phyloP scores from a whole-genome alignment of 2,113 vertebrate genomes.

The Aythya baeri region DNA sequence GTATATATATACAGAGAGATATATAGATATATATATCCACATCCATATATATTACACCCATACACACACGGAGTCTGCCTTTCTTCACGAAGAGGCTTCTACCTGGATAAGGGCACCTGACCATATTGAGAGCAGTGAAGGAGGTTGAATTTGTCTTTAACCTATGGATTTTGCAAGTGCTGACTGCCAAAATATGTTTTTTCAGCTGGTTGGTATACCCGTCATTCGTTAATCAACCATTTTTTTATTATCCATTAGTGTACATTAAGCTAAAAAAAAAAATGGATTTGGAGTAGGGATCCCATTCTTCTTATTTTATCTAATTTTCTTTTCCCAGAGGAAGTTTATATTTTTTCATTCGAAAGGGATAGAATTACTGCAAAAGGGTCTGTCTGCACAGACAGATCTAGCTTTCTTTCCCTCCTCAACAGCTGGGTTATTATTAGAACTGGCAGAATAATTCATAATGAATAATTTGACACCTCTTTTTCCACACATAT shows the following conservation, averaged over 20 bases:
- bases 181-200: conserved; percentile 55
- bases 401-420: conserved; percentile 21
- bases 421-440: conserved; percentile 47
- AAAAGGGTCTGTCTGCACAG: conserved; percentile 35
- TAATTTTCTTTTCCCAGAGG: conserved; percentile 66
- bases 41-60: background rate
- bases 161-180: conserved; percentile 34
- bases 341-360: conserved; percentile 57
- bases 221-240: conserved; percentile 51
- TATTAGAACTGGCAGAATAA: conserved; percentile 68
- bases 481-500: conserved; percentile 44
- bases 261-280: conserved; percentile 59
- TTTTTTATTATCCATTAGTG: conserved; percentile 72
- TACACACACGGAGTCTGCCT: background rate
- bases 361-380: conserved; percentile 58
- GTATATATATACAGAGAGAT: too few species aligned
- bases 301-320: conserved; percentile 67
- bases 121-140: background rate
- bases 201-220: background rate
- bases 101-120: background rate
- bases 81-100: background rate
- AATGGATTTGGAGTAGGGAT: conserved; percentile 42
- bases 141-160: conserved; percentile 47
- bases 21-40: background rate
- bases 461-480: conserved; percentile 70